Evolutionary conservation across 2,888 invertebrate species (phyloP), one percentile per base, ranked within the genome.

Genomic region (Cyrtodaria siliqua): DNA sequence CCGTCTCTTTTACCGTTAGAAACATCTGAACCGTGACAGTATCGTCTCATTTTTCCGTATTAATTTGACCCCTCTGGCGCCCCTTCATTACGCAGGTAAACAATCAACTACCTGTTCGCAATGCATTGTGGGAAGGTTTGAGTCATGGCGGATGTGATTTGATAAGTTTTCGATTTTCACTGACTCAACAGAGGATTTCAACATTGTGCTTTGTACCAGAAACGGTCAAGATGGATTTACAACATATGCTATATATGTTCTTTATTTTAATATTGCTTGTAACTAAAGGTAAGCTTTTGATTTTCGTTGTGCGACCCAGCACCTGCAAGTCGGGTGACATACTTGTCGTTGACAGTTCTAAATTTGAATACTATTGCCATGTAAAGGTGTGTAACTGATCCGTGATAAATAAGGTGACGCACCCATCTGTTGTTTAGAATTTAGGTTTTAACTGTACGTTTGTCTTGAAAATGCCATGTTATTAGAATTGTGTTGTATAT

Each of bases 141-240:
- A 78, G 72, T 78, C 77, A 78, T 78, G 72, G 72, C 77, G 77
- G 77, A 77, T 77, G 68, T 72, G 67, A 59, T 44, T 60, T 52
- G 68, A 63, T 40, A 68, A 53, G 33, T 33, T 53, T 74, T 74
- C 60, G 61, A 50, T 63, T 63, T 63, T 26, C 29, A n/a, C 57
- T 74, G 74, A 74, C 74, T 74, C 74, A 74, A 69, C 44, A 2
- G 6, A 55, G n/a, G 56, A 38, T 29, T 60, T 18, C 29, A 20
- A 20, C 14, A 49, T 50, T 62, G 52, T 62, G 50, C 23, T 38
- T 26, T 50, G 16, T 60, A 23, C 33, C 8, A 52, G 33, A 62
- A 44, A 16, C 44, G 20, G 6, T 44, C n/a, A 44, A 44, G 20
- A 44, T 44, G 44, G 44, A 44, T 16, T 44, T 44, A 44, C 44